Evolutionary conservation across 1,140 invertebrate species (phyloP), one percentile per base, ranked within the genome.

Genomic region (Phymorhynchus buccinoides): DNA sequence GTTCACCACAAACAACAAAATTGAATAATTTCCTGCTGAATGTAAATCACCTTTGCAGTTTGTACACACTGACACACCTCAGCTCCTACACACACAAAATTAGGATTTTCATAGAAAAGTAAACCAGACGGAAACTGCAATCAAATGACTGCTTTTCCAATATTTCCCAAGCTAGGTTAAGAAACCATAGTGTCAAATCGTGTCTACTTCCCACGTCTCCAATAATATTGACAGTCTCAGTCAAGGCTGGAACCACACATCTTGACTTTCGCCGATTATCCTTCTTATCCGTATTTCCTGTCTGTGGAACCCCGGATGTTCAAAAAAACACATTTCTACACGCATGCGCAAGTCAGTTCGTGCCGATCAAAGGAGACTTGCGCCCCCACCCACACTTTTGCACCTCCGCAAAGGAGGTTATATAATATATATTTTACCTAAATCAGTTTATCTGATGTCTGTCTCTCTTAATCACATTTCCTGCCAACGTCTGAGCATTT

Each of bases 221-320:
- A 27, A 62, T 22, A 27, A 62, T 62, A 62, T 62, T 62, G 4
- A 6, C 6, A 62, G 56, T 62, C 56, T 27, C 22, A 62, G n/a
- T 14, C 4, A 62, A 62, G 22, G 56, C 56, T 62, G 56, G 56
- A 16, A 62, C 56, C 56, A 16, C 79, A 80, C 81, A 83, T 83
- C 66, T 83, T 83, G 18, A 35, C 41, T 37, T 83, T 71, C 81
- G 81, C 37, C 81, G 81, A 71, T 42, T 83, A 71, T 71, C 81
- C 39, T 68, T 41, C 66, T 83, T 48, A 48, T 82, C 81, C 66
- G 66, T 73, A 39, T 42, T 66, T 71, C 22, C 62, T 71, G 56
- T 83, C 44, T 35, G 39, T 71, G 30, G 62, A 83, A 83, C 66
- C 81, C 81, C 81, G 81, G 80, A 83, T 83, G 81, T 83, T 14